Evolutionary conservation across 2,113 vertebrate species (phyloP).

Genomic region (Casuarius casuarius): DNA sequence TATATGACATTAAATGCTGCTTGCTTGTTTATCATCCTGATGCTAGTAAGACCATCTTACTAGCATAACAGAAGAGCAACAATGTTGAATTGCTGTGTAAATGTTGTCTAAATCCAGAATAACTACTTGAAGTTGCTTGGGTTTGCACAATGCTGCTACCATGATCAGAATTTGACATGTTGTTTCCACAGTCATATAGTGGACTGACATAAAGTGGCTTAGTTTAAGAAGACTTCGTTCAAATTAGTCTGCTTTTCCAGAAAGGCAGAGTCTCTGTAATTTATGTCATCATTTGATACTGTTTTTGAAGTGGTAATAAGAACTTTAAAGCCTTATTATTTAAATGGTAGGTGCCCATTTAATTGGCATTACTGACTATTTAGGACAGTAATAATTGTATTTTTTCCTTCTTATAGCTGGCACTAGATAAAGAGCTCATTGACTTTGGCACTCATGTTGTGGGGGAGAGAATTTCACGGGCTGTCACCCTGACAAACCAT

Average conservation of each 20-base stretch:
- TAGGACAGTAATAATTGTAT: slow-evolving; percentile 38
- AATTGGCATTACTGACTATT: neutral
- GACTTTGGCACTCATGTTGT: slow-evolving; percentile 90
- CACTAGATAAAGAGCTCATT: slow-evolving; percentile 86
- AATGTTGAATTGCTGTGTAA: neutral
- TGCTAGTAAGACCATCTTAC: neutral
- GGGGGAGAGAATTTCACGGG: slow-evolving; percentile 85
- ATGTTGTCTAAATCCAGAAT: neutral
- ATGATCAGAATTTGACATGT: neutral
- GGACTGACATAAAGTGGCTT: neutral
- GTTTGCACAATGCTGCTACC: neutral
- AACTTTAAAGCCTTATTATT: neutral
- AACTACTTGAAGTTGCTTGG: neutral
- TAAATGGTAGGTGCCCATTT: neutral
- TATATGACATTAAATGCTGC: neutral
- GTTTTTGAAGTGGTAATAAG: neutral
- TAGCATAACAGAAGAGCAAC: neutral
- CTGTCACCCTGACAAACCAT: slow-evolving; percentile 86
- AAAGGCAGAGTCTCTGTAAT: neutral
- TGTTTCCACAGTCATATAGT: neutral
- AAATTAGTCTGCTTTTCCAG: neutral
- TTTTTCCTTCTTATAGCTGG: slow-evolving; percentile 79
- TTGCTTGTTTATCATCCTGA: neutral
- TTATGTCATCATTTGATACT: neutral
- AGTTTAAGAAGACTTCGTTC: neutral